phyloP scores from a whole-genome alignment of 2,797 vertebrate species.

The Chaunax sp. region DNA sequence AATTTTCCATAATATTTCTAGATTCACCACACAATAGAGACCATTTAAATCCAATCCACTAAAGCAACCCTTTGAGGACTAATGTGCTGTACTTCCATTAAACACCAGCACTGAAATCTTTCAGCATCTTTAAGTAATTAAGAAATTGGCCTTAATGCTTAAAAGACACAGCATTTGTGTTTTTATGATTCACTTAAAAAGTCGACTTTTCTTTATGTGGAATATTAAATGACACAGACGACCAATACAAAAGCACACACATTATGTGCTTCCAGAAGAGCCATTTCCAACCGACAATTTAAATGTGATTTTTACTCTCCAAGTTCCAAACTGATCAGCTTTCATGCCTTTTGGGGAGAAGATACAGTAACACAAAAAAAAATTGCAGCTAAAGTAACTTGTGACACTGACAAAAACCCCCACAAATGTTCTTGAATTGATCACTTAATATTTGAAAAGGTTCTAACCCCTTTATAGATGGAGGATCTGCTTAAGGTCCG shows the following conservation, averaged over 20 bases:
- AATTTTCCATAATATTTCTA: slow-evolving; percentile 12
- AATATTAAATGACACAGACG: too few relatives aligned
- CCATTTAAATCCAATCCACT: neutral
- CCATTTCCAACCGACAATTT: too few relatives aligned
- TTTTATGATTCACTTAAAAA: too few relatives aligned
- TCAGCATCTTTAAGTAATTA: slow-evolving; percentile 31
- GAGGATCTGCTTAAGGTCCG: neutral
- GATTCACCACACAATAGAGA: neutral
- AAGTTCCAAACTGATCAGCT: too few relatives aligned
- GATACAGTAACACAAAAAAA: too few relatives aligned
- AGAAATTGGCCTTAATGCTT: neutral
- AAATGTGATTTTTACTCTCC: too few relatives aligned
- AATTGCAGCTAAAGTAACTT: too few relatives aligned
- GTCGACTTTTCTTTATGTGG: too few relatives aligned
- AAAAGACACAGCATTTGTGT: neutral
- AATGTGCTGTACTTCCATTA: neutral
- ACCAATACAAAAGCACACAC: too few relatives aligned
- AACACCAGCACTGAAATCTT: neutral
- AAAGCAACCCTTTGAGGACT: slow-evolving; percentile 3
- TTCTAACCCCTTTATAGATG: neutral
- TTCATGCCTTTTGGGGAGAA: too few relatives aligned
- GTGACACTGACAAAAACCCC: too few relatives aligned
- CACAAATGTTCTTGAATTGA: neutral
- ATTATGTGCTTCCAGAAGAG: too few relatives aligned
- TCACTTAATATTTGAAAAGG: neutral